A percentile compares a stretch with the other conserved stretches of the same genome.
Evolutionary conservation across 2,113 vertebrate species (phyloP).

Genomic region (Protobothrops flavoviridis): DNA sequence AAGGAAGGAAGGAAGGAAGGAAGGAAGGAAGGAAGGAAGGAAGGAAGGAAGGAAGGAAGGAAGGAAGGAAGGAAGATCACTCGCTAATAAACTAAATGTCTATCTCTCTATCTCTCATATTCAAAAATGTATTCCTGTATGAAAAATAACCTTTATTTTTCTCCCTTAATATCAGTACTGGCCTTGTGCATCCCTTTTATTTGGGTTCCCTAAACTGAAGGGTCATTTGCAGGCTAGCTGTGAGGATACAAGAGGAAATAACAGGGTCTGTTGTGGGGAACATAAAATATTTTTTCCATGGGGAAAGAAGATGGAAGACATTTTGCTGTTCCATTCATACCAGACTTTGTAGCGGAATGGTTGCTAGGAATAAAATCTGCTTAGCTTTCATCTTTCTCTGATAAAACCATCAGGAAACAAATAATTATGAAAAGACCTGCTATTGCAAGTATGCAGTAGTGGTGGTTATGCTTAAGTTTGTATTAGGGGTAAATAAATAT

Average conservation of each 20-base stretch:
- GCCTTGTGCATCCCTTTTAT: neutral
- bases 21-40: no score
- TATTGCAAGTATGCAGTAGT: neutral
- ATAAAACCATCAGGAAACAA: neutral
- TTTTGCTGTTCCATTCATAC: neutral
- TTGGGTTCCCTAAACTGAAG: neutral
- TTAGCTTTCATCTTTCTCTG: neutral
- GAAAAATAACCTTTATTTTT: neutral
- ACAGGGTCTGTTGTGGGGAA: neutral
- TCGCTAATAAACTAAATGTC: neutral
- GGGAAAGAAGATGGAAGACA: neutral
- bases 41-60: no score
- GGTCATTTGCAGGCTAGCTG: neutral
- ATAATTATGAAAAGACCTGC: neutral
- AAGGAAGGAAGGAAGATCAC: neutral
- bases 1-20: no score
- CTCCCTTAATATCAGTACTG: neutral
- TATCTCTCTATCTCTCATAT: neutral
- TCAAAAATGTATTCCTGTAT: neutral
- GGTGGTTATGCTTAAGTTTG: neutral
- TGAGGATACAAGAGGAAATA: neutral
- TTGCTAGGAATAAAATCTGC: neutral
- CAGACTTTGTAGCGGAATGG: neutral
- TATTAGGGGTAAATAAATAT: neutral
- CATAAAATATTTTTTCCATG: neutral